Conservation (phyloP, 2,888 invertebrate species). For the Pristionchus entomophagus region DNA sequence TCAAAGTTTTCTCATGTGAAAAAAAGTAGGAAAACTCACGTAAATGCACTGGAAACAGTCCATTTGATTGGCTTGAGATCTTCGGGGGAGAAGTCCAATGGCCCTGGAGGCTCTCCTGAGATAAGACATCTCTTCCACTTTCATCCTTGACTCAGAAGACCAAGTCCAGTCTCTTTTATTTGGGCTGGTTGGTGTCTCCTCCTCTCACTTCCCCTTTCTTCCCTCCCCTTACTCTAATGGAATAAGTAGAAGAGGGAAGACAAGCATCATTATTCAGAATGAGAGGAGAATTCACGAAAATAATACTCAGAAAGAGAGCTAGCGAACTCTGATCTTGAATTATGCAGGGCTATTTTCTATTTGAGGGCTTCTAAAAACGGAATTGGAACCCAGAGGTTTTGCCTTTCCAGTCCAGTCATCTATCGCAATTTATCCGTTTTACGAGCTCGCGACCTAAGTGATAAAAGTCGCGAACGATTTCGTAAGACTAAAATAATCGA, state of each 20-base stretch:
- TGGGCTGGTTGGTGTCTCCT: neutral
- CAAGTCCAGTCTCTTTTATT: neutral
- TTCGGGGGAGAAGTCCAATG: neutral
- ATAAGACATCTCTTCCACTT: neutral
- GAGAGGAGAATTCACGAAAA: neutral
- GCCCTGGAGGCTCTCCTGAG: neutral
- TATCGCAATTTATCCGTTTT: no score
- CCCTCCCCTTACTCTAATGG: neutral
- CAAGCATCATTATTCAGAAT: slow-evolving; percentile 24
- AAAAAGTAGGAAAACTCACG: neutral
- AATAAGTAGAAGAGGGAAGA: slow-evolving; percentile 28
- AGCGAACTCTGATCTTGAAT: neutral
- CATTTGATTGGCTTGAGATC: neutral
- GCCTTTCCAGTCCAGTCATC: no score
- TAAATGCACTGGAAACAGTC: slow-evolving; percentile 32
- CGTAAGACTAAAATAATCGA: no score
- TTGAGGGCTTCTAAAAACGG: no score
- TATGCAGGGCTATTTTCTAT: neutral
- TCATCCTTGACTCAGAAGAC: neutral
- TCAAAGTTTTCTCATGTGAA: no score
- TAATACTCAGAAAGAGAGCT: neutral
- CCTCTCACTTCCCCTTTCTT: neutral
- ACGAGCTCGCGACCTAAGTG: no score
- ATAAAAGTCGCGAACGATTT: no score
- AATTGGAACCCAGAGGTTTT: no score